Evolutionary conservation across 2,113 vertebrate genomes (phyloP).

Genomic region (Lepus americanus): DNA sequence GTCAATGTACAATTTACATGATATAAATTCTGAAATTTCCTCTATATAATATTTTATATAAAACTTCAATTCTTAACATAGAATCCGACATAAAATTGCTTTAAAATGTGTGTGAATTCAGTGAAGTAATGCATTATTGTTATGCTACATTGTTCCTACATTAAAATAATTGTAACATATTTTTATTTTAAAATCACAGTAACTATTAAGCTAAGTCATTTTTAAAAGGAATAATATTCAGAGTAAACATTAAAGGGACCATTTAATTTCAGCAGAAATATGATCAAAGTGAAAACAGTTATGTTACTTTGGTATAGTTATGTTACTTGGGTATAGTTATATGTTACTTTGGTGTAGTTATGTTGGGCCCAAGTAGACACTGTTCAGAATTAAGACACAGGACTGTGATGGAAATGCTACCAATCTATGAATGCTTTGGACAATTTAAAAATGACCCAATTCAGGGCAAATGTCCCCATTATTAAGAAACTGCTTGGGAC

Average conservation of each 20-base stretch:
- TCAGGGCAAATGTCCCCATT: no score
- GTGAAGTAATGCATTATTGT: background rate
- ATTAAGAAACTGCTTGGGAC: no score
- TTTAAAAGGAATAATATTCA: background rate
- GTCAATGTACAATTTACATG: background rate
- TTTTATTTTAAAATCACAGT: background rate
- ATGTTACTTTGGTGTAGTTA: background rate
- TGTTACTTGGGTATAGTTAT: no score
- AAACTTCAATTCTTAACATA: background rate
- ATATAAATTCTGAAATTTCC: background rate
- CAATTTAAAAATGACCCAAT: background rate
- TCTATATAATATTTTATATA: background rate
- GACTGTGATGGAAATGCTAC: rapidly evolving
- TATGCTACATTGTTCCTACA: background rate
- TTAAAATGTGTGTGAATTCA: background rate
- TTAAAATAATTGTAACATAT: background rate
- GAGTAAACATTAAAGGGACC: background rate
- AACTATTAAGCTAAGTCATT: background rate
- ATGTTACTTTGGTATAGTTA: background rate
- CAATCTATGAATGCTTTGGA: background rate
- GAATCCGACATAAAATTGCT: background rate
- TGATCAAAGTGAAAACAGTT: background rate
- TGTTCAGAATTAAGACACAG: background rate
- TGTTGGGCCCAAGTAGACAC: rapidly evolving
- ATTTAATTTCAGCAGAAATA: background rate